phyloP scores from a whole-genome alignment of 1,140 invertebrate species.

The Zeugodacus cucurbitae region DNA sequence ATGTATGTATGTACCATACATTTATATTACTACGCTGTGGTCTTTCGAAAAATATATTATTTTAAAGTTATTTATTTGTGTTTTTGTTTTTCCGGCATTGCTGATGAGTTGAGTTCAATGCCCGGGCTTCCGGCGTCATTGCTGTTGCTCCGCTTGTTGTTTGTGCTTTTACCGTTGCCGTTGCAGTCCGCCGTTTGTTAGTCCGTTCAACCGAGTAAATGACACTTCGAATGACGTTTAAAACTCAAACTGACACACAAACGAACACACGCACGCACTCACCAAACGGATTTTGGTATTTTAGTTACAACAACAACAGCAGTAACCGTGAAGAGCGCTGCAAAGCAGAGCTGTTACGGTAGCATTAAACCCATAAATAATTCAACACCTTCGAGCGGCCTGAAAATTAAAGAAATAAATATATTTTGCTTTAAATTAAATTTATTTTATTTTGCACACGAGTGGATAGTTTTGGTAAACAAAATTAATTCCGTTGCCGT shows the following conservation, averaged over 20 bases:
- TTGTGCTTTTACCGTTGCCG: not conserved
- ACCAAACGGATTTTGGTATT: not conserved
- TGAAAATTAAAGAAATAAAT: constrained; percentile 18
- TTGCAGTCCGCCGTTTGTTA: not conserved
- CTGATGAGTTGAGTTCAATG: constrained; percentile 7
- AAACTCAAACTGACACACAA: not conserved
- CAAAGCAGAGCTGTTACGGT: not conserved
- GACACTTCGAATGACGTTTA: constrained; percentile 1
- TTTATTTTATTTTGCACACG: not conserved
- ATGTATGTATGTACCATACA: not conserved
- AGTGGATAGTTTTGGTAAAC: not conserved
- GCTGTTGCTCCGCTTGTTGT: not conserved
- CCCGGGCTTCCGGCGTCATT: not conserved
- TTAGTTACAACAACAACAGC: not conserved
- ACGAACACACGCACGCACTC: not conserved
- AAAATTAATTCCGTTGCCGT: not conserved
- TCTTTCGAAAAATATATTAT: not conserved
- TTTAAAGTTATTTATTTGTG: not conserved
- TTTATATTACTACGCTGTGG: not conserved
- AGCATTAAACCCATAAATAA: constrained; percentile 32
- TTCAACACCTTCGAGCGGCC: not conserved
- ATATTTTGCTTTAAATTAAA: not conserved
- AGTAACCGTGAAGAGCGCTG: not conserved
- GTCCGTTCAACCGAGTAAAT: not conserved
- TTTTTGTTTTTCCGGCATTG: not conserved